Base-by-base conservation (phyloP, 2,888 invertebrate species). In the Pseudeuparius sepicola region DNA sequence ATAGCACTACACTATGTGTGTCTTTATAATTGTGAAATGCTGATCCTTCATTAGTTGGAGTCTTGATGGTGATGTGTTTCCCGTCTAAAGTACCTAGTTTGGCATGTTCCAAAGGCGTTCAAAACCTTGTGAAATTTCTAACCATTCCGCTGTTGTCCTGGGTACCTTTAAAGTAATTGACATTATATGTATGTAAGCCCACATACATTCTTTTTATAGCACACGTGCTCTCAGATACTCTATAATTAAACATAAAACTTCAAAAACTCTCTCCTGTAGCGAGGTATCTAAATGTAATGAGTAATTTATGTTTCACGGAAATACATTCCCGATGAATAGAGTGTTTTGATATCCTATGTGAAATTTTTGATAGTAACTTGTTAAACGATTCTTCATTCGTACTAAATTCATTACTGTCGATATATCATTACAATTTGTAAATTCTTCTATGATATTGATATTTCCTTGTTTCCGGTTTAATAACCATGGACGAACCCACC, bases 21-120 rank as follows among this genome's bases (percentile, higher is more conserved):
- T 40, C 39, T 39, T 52, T 52, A 36, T 51, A 52, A 40, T 50
- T 51, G 28, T 35, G 51, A 37, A 45, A 52, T 10, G 34, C 15
- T 17, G 45, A 51, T 11, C 53, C 54, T 30, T 40, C 25, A 31
- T 41, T 32, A n/a, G n/a, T n/a, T n/a, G n/a, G n/a, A n/a, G n/a
- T n/a, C n/a, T n/a, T n/a, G 17, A 53, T 41, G 9, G 40, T 33
- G 7, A 51, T 39, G 37, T 53, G 51, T 37, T 52, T 49, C 4
- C 51, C 47, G 41, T 46, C 47, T 9, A 47, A 5, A 9, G 46
- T 44, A 2, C 46, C 45, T 12, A 51, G 7, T 52, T 37, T 14
- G 50, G 50, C 27, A 46, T 42, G 39, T 49, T 41, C 50, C 50
- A 52, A n/a, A 24, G 24, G 4, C 15, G 12, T 14, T 39, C 26